phyloP scores from a whole-genome alignment of 64 coral and sea anemone genomes.

The Montipora sp. region DNA sequence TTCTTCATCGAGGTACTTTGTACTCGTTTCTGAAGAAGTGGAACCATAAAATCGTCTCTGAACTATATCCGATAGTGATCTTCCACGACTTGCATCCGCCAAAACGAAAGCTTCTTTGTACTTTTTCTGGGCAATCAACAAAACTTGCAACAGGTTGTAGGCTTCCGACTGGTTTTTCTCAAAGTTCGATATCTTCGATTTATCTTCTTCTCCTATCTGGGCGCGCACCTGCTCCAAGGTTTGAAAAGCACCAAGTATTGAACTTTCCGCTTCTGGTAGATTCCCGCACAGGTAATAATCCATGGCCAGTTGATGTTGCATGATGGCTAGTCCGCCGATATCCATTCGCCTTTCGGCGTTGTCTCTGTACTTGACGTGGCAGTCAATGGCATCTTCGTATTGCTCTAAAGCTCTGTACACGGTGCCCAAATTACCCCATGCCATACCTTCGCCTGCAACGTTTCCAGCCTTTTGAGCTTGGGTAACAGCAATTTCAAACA shows the following conservation, averaged over 20 bases:
- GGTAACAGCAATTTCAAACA: conserved; percentile 56
- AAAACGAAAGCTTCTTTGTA: conserved; percentile 69
- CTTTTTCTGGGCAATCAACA: conserved; percentile 56
- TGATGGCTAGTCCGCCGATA: conserved; percentile 71
- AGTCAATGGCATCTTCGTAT: conserved; percentile 66
- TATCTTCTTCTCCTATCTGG: conserved; percentile 70
- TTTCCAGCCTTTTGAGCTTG: conserved; percentile 38
- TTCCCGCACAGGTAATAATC: conserved; percentile 66
- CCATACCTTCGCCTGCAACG: conserved; percentile 78
- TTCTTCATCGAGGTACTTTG: conserved; percentile 24
- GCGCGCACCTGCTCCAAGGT: conserved; percentile 64
- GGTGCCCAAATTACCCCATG: conserved; percentile 72
- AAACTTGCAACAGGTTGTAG: conserved; percentile 63
- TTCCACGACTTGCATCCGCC: conserved; percentile 50
- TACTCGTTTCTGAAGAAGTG: neutral
- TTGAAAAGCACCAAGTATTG: conserved; percentile 51
- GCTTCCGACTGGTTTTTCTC: conserved; percentile 77
- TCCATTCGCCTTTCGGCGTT: conserved; percentile 73
- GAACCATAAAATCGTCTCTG: conserved; percentile 14
- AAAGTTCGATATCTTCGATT: conserved; percentile 77
- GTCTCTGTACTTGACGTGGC: conserved; percentile 61
- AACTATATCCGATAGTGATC: conserved; percentile 58
- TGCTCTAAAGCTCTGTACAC: conserved; percentile 64
- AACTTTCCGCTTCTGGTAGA: conserved; percentile 27
- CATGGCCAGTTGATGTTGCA: conserved; percentile 69